Base-by-base conservation (phyloP, 2,888 invertebrate species). In the Brachylomia viminalis region DNA sequence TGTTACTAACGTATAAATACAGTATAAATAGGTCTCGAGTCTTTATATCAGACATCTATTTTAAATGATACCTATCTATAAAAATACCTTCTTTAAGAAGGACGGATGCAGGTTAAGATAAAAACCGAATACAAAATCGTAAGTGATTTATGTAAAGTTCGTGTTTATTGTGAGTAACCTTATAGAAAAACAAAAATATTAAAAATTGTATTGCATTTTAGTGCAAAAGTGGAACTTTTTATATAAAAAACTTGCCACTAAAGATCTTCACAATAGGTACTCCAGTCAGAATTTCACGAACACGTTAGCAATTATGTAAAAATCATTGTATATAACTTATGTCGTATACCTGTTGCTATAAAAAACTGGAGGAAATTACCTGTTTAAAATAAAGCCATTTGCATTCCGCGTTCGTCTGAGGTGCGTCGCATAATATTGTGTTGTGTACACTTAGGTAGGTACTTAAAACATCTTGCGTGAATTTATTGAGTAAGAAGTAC, bases 311-410 rank as follows among this genome's bases (percentile, higher is more conserved):
- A 68, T 58, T 58, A 54, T 72, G 52, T 68, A 64, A 58, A 61
- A 49, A 78, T 61, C 52, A 56, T 33, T 72, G 38, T 71, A 38
- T 68, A 59, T 79, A 52, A 75, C 71, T 56, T 72, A 74, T 62
- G 59, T 70, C 47, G 69, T 84, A 84, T 82, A 82, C 81, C 83
- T 80, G 83, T 84, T 84, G 69, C 77, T 85, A 82, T 84, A 87
- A 87, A 84, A 87, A 85, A 80, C 81, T 82, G 72, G 75, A 89
- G 86, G 89, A 91, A 90, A 91, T 90, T 88, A 86, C 87, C 87
- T 89, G 86, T 90, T 88, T 87, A 82, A 89, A 91, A 91, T 91
- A 89, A 90, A 89, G 88, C 87, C 85, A 90, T 92, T 92, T 89
- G 87, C 89, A 92, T 92, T 88, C 91, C 75, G 72, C 73, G 75